Conservation (phyloP, 2,797 vertebrate genomes). For the Pitangus sulphuratus region DNA sequence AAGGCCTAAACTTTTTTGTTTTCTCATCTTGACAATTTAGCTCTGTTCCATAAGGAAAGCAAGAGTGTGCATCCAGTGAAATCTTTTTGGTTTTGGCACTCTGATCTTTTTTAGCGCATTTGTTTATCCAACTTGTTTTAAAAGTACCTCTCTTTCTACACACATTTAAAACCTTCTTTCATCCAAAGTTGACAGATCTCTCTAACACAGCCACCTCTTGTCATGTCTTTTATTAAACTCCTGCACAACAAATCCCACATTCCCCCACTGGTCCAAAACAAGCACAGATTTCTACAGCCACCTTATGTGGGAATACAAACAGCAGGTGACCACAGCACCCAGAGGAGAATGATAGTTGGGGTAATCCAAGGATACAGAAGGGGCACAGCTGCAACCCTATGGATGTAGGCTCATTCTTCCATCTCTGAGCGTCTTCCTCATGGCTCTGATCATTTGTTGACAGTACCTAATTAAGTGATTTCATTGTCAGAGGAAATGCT, state of each 20-base stretch:
- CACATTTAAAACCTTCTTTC: neutral
- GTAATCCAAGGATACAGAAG: neutral
- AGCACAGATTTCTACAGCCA: neutral
- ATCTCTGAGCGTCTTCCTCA: neutral
- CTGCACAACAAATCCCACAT: neutral
- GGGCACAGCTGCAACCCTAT: neutral
- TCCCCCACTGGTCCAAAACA: neutral
- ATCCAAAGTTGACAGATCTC: neutral
- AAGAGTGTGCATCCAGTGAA: neutral
- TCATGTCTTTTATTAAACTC: neutral
- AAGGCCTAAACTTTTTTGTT: neutral
- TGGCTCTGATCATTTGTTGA: neutral
- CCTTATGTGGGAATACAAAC: neutral
- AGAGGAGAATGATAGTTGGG: accelerated
- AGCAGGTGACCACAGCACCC: accelerated
- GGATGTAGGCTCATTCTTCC: neutral
- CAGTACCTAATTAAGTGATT: neutral
- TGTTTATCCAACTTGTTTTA: neutral
- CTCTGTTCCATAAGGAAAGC: neutral
- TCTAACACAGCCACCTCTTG: neutral
- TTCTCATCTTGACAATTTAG: neutral
- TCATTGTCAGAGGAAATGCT: neutral
- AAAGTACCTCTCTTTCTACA: neutral
- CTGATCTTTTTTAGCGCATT: neutral
- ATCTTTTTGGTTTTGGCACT: neutral